phyloP scores from a whole-genome alignment of 2,113 vertebrate species.

The Toxotes jaculatrix region DNA sequence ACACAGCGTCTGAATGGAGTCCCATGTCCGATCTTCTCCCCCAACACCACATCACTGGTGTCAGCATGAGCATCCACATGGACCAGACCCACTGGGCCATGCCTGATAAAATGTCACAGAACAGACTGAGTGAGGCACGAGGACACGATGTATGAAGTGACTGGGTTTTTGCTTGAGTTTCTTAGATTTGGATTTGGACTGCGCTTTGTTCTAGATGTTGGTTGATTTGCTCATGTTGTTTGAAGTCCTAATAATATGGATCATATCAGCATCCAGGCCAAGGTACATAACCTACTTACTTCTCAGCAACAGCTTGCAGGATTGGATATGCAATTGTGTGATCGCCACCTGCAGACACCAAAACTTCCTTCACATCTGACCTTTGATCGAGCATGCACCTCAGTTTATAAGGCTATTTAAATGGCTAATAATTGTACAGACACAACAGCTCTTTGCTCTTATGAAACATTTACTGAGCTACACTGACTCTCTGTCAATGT shows the following conservation, averaged over 20 bases:
- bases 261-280: neutral
- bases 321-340: conserved; percentile 96
- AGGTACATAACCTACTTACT: conserved; percentile 82
- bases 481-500: neutral
- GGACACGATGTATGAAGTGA: no score
- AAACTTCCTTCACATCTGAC: neutral
- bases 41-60: conserved; percentile 85
- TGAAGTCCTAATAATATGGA: neutral
- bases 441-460: neutral
- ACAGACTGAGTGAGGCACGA: neutral
- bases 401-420: neutral
- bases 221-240: no score
- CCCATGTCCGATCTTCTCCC: conserved; percentile 91
- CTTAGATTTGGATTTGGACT: no score
- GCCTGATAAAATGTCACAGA: conserved; percentile 70
- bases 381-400: neutral
- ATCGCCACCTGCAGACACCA: conserved; percentile 89
- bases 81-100: conserved; percentile 92
- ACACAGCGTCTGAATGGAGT: conserved; percentile 91
- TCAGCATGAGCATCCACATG: conserved; percentile 94
- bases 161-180: neutral
- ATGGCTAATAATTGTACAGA: conserved; percentile 15
- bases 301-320: conserved; percentile 90
- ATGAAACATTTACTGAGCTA: neutral
- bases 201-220: no score